phyloP scores from a whole-genome alignment of 2,888 invertebrate genomes.

The Aphodius granarius region DNA sequence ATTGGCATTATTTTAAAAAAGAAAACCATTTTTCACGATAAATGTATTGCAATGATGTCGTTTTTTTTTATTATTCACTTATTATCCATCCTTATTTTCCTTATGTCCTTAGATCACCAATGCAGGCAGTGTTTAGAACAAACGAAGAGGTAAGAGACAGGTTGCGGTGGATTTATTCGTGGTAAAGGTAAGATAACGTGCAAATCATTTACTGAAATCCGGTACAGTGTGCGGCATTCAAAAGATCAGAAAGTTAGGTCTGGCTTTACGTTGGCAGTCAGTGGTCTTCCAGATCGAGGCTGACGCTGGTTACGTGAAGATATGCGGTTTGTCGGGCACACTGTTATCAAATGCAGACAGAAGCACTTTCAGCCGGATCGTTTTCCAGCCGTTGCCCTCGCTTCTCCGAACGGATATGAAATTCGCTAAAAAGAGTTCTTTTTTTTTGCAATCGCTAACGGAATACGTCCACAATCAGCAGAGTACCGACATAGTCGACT shows the following conservation, averaged over 20 bases:
- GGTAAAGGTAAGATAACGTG: too few relatives aligned
- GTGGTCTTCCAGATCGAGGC: background rate
- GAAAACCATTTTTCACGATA: background rate
- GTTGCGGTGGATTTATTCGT: too few relatives aligned
- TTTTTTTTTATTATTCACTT: background rate
- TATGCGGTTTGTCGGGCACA: background rate
- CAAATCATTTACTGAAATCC: too few relatives aligned
- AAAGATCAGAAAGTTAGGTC: background rate
- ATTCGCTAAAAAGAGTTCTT: background rate
- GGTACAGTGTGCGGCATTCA: too few relatives aligned
- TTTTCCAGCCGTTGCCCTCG: background rate
- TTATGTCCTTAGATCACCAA: too few relatives aligned
- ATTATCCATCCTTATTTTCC: background rate
- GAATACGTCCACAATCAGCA: background rate
- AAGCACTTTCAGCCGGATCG: background rate
- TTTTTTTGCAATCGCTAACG: background rate
- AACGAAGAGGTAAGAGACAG: too few relatives aligned
- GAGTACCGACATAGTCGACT: background rate
- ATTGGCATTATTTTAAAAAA: background rate
- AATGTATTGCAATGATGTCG: background rate
- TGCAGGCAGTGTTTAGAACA: too few relatives aligned
- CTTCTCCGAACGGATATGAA: background rate
- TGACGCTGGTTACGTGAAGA: background rate
- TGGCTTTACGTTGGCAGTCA: background rate
- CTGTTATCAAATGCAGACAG: background rate